phyloP scores from a whole-genome alignment of 2,113 vertebrate species.

The Ondatra zibethicus region DNA sequence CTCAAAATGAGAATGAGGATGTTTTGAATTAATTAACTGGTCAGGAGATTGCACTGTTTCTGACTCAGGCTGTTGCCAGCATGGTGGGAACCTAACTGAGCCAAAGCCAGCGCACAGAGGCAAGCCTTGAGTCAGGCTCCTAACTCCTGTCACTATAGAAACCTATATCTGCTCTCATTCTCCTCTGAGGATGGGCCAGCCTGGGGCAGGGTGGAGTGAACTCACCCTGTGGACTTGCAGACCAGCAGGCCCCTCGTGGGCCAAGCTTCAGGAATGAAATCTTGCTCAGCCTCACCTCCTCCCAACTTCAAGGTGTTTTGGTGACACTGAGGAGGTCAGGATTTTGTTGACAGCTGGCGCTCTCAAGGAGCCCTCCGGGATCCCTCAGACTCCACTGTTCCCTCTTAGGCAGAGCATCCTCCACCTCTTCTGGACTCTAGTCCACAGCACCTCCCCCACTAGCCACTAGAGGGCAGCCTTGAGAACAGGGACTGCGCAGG shows the following conservation, averaged over 20 bases:
- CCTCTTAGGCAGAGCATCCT: background rate
- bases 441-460: background rate
- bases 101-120: background rate
- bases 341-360: background rate
- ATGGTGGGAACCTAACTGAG: background rate
- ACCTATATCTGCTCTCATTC: background rate
- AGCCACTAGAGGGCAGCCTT: background rate
- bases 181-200: background rate
- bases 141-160: background rate
- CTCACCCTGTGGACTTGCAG: background rate
- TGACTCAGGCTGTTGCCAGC: conserved; percentile 53
- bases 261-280: background rate
- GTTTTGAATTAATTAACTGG: conserved; percentile 71
- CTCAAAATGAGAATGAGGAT: conserved; percentile 77
- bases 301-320: background rate
- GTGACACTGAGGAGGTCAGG: background rate
- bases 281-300: background rate
- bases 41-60: conserved; percentile 64
- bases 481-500: background rate
- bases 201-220: background rate
- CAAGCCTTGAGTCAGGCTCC: background rate
- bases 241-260: background rate
- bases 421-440: background rate
- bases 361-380: background rate
- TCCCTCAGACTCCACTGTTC: background rate